phyloP scores from a whole-genome alignment of 2,888 invertebrate species.

The Parasteatoda lunata region DNA sequence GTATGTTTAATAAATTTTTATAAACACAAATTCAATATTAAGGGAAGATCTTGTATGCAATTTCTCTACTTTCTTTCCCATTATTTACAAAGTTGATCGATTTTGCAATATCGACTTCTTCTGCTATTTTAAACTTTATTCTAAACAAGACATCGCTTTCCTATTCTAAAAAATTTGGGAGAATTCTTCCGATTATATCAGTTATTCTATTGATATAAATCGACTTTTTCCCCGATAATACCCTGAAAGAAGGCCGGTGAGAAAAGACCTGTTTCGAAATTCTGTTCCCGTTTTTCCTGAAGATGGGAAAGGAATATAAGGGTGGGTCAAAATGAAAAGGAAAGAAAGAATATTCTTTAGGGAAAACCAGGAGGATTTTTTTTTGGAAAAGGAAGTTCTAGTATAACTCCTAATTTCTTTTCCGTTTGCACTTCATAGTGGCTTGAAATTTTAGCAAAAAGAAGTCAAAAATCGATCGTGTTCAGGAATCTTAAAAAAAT shows the following conservation, averaged over 20 bases:
- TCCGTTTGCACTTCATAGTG: constrained; percentile 34
- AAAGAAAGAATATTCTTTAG: constrained; percentile 24
- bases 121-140: background rate
- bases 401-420: constrained; percentile 63
- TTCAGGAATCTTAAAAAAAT: too few species aligned
- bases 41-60: too few species aligned
- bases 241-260: constrained; percentile 9
- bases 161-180: constrained; percentile 12
- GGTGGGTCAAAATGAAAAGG: background rate
- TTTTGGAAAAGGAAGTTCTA: constrained; percentile 35
- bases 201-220: constrained; percentile 54
- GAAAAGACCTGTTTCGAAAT: constrained; percentile 45
- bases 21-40: too few species aligned
- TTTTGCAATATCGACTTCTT: too few species aligned
- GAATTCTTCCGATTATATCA: constrained; percentile 50
- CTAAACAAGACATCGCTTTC: background rate
- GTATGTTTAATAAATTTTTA: too few species aligned
- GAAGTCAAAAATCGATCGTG: too few species aligned
- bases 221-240: constrained; percentile 45
- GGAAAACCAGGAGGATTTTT: constrained; percentile 25
- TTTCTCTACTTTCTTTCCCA: too few species aligned
- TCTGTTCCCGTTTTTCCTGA: constrained; percentile 37
- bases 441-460: background rate
- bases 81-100: too few species aligned
- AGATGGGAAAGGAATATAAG: constrained; percentile 7